A percentile compares a stretch with the other conserved stretches of the same genome.
phyloP scores from a whole-genome alignment of 2,797 vertebrate genomes.

The Sebastes kiyomatsui region DNA sequence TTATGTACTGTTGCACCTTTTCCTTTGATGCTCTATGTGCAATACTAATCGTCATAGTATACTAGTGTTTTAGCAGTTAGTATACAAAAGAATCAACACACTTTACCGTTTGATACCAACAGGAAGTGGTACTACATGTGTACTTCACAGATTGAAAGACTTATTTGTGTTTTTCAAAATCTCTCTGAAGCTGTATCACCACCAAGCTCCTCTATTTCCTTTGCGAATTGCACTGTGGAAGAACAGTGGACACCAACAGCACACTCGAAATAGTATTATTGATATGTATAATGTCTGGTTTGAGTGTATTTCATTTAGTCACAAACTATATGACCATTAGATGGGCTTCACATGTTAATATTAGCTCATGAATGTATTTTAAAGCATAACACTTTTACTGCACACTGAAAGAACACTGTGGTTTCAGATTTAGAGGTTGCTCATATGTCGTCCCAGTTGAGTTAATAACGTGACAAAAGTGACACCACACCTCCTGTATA shows the following conservation, averaged over 20 bases:
- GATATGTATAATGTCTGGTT: too few relatives aligned
- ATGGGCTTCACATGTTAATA: rapidly evolving
- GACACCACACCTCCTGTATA: background rate
- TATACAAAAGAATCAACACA: rapidly evolving
- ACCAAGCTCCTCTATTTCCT: background rate
- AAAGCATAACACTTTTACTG: background rate
- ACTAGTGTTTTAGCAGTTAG: background rate
- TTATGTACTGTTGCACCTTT: background rate
- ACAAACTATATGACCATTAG: background rate
- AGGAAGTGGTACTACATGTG: background rate
- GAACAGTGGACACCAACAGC: background rate
- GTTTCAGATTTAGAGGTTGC: background rate
- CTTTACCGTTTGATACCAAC: background rate
- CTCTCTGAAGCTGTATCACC: too few relatives aligned
- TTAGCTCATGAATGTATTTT: background rate
- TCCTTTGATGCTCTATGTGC: background rate
- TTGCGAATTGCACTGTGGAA: background rate
- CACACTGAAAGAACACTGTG: background rate
- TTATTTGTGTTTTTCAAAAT: too few relatives aligned
- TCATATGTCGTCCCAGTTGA: background rate
- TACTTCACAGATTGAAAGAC: too few relatives aligned
- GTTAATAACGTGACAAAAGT: background rate
- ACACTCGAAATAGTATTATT: background rate
- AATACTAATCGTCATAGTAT: background rate
- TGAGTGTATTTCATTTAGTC: too few relatives aligned